Conservation (phyloP, 2,113 vertebrate genomes). For the Piprites chloris region DNA sequence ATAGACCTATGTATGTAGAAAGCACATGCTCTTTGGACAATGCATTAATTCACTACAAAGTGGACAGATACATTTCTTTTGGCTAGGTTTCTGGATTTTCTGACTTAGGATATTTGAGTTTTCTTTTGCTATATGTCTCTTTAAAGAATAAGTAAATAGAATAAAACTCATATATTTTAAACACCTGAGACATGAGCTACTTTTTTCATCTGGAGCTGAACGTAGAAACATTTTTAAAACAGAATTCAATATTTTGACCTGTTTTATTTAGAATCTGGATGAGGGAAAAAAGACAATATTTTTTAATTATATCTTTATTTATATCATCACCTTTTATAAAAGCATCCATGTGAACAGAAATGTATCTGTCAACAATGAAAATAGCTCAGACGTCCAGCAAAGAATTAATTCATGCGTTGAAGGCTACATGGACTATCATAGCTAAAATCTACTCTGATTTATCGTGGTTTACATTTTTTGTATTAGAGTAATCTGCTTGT, state of each 20-base stretch:
- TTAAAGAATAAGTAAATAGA: background rate
- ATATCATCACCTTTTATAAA: background rate
- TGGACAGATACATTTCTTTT: background rate
- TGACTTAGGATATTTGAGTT: background rate
- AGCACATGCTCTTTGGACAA: background rate
- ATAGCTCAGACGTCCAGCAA: background rate
- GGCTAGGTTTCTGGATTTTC: background rate
- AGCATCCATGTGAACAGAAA: background rate
- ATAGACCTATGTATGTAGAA: background rate
- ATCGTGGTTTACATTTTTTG: slow-evolving; percentile 19
- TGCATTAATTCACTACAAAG: background rate
- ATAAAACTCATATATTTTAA: background rate
- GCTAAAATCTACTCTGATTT: slow-evolving; percentile 38
- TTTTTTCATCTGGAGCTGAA: background rate
- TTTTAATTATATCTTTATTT: background rate
- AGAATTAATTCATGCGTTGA: background rate
- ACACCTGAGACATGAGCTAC: background rate
- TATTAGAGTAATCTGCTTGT: slow-evolving; percentile 2
- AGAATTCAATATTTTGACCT: background rate
- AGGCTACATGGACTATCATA: background rate
- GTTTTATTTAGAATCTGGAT: background rate
- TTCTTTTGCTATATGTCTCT: background rate
- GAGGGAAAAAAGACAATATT: background rate
- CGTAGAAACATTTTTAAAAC: background rate
- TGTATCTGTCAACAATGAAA: background rate